phyloP scores from a whole-genome alignment of 37 sponge, comb jelly and placozoan species.

The Ianthella basta region DNA sequence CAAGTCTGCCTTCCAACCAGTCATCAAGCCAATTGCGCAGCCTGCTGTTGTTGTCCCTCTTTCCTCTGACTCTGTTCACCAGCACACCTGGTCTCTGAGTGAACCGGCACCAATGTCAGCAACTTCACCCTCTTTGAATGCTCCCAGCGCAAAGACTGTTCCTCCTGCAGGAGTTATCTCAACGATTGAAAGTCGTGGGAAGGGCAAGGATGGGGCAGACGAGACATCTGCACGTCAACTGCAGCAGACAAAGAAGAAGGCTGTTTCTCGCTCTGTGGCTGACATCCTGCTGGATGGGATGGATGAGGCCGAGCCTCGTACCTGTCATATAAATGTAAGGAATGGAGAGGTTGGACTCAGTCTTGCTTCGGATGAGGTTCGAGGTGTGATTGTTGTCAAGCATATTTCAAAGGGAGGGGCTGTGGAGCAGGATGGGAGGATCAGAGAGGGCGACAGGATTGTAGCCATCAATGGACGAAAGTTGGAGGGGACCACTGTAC shows the following conservation, averaged over 20 bases:
- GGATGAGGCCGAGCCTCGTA: neutral
- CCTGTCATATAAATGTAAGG: neutral
- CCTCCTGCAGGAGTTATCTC: no score
- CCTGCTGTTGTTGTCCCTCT: no score
- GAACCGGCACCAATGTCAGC: conserved; percentile 14
- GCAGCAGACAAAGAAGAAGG: neutral
- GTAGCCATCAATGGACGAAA: conserved; percentile 70
- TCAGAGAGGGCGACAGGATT: conserved; percentile 82
- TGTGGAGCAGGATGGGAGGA: conserved; percentile 70
- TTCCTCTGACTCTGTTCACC: neutral
- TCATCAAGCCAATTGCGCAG: neutral
- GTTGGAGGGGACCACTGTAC: conserved; percentile 49
- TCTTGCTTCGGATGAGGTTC: conserved; percentile 44
- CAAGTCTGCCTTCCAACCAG: conserved; percentile 15
- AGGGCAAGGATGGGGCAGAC: no score
- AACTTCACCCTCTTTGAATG: neutral
- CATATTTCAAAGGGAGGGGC: conserved; percentile 55
- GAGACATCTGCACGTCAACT: neutral
- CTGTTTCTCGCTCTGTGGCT: conserved; percentile 4
- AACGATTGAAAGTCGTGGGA: no score
- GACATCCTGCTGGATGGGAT: conserved; percentile 1
- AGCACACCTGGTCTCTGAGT: conserved; percentile 18
- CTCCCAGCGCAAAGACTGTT: no score
- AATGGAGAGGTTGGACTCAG: conserved; percentile 37
- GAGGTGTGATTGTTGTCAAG: conserved; percentile 64